phyloP scores from a whole-genome alignment of 2,888 invertebrate genomes.

The Lathronympha strigana region DNA sequence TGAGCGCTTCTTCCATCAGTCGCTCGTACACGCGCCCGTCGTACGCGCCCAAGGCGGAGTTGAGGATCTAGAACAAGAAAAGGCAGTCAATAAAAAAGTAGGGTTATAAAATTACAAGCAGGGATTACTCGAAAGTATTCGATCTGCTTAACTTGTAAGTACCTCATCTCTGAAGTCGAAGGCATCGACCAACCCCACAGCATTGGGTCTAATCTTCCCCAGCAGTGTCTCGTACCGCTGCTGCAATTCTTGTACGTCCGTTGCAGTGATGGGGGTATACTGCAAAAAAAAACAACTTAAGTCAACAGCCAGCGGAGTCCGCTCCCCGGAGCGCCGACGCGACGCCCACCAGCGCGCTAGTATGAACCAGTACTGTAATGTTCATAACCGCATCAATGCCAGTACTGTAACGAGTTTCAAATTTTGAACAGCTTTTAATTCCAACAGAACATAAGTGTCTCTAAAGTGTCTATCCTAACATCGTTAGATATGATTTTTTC shows the following conservation, averaged over 20 bases:
- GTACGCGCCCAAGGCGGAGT: constrained; percentile 90
- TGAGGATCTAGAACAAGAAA: constrained; percentile 70
- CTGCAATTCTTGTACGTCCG: constrained; percentile 84
- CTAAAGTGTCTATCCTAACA: no score
- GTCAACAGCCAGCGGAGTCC: no score
- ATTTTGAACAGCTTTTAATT: no score
- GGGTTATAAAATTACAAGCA: neutral
- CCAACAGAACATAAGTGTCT: no score
- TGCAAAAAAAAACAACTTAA: constrained; percentile 55
- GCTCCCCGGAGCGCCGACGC: no score
- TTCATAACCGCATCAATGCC: no score
- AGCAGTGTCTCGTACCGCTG: constrained; percentile 88
- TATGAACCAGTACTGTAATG: no score
- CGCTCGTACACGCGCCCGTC: constrained; percentile 94
- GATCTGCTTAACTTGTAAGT: neutral
- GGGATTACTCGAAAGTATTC: neutral
- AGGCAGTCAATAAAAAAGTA: no score
- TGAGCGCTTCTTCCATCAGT: constrained; percentile 90
- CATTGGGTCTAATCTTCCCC: constrained; percentile 90
- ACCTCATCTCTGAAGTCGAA: constrained; percentile 93
- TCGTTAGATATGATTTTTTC: no score
- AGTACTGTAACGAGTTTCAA: no score
- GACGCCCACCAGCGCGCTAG: no score
- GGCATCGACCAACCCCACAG: constrained; percentile 94
- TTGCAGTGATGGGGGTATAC: constrained; percentile 85